Conservation (phyloP, 2,888 invertebrate genomes). For the Oscheius myriophilus region DNA sequence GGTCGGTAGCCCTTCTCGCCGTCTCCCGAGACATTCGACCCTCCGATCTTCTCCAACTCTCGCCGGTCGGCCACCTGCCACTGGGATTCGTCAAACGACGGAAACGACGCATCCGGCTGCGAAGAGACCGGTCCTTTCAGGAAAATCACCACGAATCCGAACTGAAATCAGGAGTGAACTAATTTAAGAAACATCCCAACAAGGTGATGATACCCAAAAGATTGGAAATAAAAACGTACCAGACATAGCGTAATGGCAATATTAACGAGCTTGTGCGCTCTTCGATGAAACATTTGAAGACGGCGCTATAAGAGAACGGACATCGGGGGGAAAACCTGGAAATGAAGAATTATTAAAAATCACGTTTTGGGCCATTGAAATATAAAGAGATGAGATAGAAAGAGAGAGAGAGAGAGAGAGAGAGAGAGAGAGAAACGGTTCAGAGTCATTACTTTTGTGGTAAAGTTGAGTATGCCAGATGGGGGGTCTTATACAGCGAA, state of each 20-base stretch:
- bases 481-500: too few species aligned
- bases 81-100: conserved; percentile 21
- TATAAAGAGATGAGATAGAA: too few species aligned
- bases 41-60: not conserved
- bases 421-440: too few species aligned
- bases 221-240: conserved; percentile 33
- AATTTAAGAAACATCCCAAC: too few species aligned
- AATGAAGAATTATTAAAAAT: too few species aligned
- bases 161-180: conserved; percentile 32
- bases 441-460: too few species aligned
- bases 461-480: too few species aligned
- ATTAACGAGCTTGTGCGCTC: conserved; percentile 39
- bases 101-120: conserved; percentile 11
- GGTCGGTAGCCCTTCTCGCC: not conserved
- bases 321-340: not conserved
- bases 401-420: too few species aligned
- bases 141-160: conserved; percentile 51
- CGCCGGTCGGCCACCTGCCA: conserved; percentile 12
- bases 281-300: conserved; percentile 39
- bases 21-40: not conserved
- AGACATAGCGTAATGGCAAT: conserved; percentile 42
- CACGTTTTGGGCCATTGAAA: too few species aligned
- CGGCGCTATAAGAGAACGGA: not conserved
- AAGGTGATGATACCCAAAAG: not conserved
- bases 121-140: conserved; percentile 39